Conservation (phyloP, 2,797 vertebrate species). For the Sebastes trivittatus region DNA sequence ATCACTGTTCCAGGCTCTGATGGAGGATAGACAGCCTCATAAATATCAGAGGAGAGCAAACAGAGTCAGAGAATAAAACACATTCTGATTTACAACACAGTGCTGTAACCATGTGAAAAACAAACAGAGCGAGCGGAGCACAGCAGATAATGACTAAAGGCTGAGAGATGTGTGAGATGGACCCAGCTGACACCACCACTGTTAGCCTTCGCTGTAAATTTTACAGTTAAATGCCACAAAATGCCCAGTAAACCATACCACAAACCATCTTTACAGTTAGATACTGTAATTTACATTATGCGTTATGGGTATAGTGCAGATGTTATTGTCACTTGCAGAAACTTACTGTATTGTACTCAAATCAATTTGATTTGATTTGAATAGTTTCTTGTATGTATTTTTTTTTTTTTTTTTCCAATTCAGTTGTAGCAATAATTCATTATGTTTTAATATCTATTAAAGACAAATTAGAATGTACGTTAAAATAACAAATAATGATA, state of each 20-base stretch:
- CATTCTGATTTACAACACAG: constrained; percentile 57
- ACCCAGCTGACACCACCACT: neutral
- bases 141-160: constrained; percentile 30
- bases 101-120: constrained; percentile 69
- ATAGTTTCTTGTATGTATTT: neutral
- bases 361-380: neutral
- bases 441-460: neutral
- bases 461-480: neutral
- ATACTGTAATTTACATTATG: neutral
- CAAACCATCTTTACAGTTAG: neutral
- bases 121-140: constrained; percentile 51
- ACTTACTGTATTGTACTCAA: neutral
- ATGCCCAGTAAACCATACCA: neutral
- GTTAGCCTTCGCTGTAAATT: neutral
- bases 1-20: neutral
- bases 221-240: neutral
- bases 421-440: neutral
- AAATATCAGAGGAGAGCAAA: constrained; percentile 62
- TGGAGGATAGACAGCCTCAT: constrained; percentile 31
- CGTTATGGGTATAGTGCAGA: neutral
- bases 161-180: constrained; percentile 7
- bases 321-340: neutral
- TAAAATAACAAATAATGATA: neutral
- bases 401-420: too few relatives aligned
- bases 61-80: constrained; percentile 40